phyloP scores from a whole-genome alignment of 2,797 vertebrate species.

The Labroides dimidiatus region DNA sequence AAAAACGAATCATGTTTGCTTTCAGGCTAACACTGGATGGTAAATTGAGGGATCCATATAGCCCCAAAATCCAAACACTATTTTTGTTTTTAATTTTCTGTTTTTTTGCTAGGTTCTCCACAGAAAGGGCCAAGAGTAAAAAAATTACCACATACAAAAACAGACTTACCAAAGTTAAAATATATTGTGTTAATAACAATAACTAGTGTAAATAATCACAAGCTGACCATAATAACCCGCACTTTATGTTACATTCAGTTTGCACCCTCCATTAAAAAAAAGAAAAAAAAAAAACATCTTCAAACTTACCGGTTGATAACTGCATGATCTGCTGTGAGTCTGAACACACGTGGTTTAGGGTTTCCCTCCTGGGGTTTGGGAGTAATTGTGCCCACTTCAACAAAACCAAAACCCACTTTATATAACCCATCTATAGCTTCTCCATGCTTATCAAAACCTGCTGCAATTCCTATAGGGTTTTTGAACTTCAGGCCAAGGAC shows the following conservation, averaged over 20 bases:
- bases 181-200: too few relatives aligned
- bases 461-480: conserved; percentile 95
- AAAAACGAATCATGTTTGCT: too few relatives aligned
- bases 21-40: too few relatives aligned
- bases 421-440: conserved; percentile 94
- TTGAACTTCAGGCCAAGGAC: conserved; percentile 89
- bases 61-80: too few relatives aligned
- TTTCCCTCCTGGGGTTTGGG: conserved; percentile 95
- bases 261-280: too few relatives aligned
- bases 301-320: conserved; percentile 92
- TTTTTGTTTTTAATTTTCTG: too few relatives aligned
- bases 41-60: too few relatives aligned
- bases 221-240: neutral
- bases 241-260: neutral
- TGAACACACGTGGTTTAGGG: conserved; percentile 92
- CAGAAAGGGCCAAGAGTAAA: too few relatives aligned
- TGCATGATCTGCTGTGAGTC: conserved; percentile 87
- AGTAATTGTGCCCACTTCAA: conserved; percentile 95
- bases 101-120: too few relatives aligned
- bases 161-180: too few relatives aligned
- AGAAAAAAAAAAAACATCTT: neutral
- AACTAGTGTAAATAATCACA: too few relatives aligned
- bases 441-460: conserved; percentile 96
- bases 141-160: too few relatives aligned
- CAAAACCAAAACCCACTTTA: conserved; percentile 95